phyloP scores from a whole-genome alignment of 1,140 invertebrate genomes.

The Lepidurus packardi region DNA sequence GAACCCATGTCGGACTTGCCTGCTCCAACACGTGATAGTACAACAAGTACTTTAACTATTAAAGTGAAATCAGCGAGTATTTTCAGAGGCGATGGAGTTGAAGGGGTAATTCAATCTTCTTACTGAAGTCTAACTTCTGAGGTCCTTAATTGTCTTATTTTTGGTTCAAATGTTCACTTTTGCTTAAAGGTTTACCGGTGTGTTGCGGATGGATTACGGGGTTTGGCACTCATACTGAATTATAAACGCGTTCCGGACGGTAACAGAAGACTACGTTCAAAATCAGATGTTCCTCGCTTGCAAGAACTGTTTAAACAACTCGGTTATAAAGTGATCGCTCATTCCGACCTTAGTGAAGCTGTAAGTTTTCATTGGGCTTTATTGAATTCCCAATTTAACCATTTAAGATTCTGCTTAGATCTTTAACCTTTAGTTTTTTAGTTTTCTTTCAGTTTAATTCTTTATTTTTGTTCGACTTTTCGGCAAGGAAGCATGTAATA shows the following conservation, averaged over 20 bases:
- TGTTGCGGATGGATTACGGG: not conserved
- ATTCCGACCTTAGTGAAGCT: not conserved
- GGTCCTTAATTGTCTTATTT: not conserved
- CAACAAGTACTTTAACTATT: not conserved
- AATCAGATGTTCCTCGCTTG: slow-evolving; percentile 25
- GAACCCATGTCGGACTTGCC: not conserved
- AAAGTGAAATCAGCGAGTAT: not conserved
- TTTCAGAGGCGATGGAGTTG: not conserved
- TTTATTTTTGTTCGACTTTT: not conserved
- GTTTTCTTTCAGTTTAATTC: not conserved
- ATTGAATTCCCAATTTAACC: not conserved
- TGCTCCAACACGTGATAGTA: not conserved
- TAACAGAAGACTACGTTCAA: slow-evolving; percentile 1
- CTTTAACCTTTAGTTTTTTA: not conserved
- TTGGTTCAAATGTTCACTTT: not conserved
- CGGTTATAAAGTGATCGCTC: slow-evolving; percentile 25
- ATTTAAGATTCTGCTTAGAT: not conserved
- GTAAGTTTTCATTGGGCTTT: not conserved
- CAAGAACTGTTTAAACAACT: slow-evolving; percentile 29
- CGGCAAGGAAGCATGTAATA: no score
- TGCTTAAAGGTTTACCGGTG: not conserved
- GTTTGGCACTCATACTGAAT: slow-evolving; percentile 32
- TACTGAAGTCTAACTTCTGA: not conserved
- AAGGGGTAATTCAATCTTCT: not conserved
- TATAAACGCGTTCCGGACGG: not conserved